Evolutionary conservation across 2,888 invertebrate species (phyloP).

Genomic region (Tuberolachnus salignus): DNA sequence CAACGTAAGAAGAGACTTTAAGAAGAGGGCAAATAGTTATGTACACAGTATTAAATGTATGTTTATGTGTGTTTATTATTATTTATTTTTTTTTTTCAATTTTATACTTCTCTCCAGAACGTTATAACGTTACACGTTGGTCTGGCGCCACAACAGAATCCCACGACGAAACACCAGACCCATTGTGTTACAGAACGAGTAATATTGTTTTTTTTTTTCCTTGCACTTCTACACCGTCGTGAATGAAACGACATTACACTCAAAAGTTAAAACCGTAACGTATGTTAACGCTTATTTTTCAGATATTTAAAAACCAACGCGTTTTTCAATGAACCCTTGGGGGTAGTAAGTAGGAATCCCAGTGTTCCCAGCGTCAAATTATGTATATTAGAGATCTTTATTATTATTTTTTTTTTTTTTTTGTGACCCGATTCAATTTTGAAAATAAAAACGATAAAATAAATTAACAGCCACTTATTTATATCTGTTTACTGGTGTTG

Average conservation of each 20-base stretch:
- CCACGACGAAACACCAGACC: conserved; percentile 1
- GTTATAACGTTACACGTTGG: conserved; percentile 10
- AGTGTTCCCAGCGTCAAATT: too few relatives aligned
- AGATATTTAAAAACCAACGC: conserved; percentile 31
- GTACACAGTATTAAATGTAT: too few relatives aligned
- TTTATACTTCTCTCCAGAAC: conserved; percentile 41
- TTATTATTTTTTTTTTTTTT: too few relatives aligned
- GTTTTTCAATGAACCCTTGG: not conserved
- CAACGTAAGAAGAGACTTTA: not conserved
- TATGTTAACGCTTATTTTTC: conserved; percentile 12
- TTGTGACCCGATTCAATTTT: too few relatives aligned
- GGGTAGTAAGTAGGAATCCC: too few relatives aligned
- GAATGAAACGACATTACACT: not conserved
- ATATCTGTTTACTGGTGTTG: too few relatives aligned
- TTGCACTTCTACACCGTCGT: not conserved
- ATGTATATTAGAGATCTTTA: too few relatives aligned
- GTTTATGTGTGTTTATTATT: conserved; percentile 23
- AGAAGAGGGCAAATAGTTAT: conserved; percentile 13
- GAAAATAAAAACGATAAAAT: too few relatives aligned
- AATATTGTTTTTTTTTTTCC: conserved; percentile 3
- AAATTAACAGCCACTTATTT: too few relatives aligned
- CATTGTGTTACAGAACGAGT: conserved; percentile 32
- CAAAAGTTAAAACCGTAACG: conserved; percentile 3
- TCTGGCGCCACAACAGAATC: conserved; percentile 49
- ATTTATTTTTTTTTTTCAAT: conserved; percentile 12